These are phyloP conservation scores for Anniella stebbinsi DNA, from an alignment of 2,797 vertebrate species.

Conservation along the genomic window DNA sequence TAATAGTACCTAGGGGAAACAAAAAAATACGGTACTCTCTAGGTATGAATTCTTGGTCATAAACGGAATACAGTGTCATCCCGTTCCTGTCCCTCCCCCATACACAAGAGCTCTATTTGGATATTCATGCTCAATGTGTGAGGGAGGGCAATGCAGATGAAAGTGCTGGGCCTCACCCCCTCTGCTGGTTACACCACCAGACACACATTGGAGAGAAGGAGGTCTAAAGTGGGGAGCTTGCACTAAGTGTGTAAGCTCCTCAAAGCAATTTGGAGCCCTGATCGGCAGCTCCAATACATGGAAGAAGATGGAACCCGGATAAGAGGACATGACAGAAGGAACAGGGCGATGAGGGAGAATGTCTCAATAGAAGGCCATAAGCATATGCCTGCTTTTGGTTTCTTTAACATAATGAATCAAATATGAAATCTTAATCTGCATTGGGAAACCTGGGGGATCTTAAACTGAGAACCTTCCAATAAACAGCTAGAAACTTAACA, in stretches of 20 bases:
- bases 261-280: too few relatives aligned
- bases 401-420: neutral
- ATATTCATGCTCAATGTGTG: neutral
- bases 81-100: too few relatives aligned
- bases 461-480: neutral
- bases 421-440: neutral
- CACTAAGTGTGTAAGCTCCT: neutral
- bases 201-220: neutral
- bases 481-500: neutral
- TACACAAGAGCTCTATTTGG: neutral
- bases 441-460: neutral
- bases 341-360: neutral
- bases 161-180: neutral
- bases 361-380: neutral
- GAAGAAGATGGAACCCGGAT: too few relatives aligned
- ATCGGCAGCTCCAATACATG: neutral
- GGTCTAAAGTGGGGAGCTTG: neutral
- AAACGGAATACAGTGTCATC: neutral
- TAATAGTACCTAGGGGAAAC: neutral
- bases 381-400: neutral
- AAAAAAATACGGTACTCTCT: slow-evolving; percentile 20
- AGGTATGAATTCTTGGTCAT: neutral
- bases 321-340: neutral
- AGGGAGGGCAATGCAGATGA: neutral
- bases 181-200: neutral